Base-by-base conservation (phyloP, 2,113 vertebrate genomes). In the Colius striatus region DNA sequence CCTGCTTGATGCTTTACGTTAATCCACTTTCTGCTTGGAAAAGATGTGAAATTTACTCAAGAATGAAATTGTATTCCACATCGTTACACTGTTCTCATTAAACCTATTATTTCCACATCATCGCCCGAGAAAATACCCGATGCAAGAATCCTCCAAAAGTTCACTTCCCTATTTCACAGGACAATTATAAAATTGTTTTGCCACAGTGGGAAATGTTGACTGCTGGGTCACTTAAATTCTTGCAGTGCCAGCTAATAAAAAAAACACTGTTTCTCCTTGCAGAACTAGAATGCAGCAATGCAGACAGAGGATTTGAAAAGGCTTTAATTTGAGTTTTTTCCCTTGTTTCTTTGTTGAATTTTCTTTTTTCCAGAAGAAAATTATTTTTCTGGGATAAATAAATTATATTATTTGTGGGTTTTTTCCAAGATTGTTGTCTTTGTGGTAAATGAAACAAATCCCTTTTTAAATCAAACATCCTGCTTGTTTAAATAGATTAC, bases 31-130 rank as follows among this genome's bases (percentile, higher is more conserved):
- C 55, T 80, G 65, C 48, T 94, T 95, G 89, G 81, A 96, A 93
- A 96, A 94, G 96, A 96, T 50, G 87, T 75, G 85, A 96, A 90
- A 94, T 91, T 93, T 96, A 95, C 94, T 98, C 94, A 95, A 97
- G 97, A 96, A 98, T 95, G 82, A 97, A 97, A 97, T 94, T 75
- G 87, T 95, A 94, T 92, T 90, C 75, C 48, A 68, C 62, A 77
- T 96, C 60, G 7, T 97, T 97, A 95, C 95, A 84, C 82, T 57
- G 71, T 94, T 97, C 90, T 98, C 94, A 97, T 98, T 97, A 97
- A 97, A 94, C 94, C 91, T 96, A 78, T 96, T 97, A 96, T 97
- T 96, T 97, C 93, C 74, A 95, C 91, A 87, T 92, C 89, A 66
- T 75, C 2, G 13, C 61, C 73, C 72, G 84, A 90, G 94, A 97